A percentile compares a stretch with the other conserved stretches of the same genome.
phyloP scores from a whole-genome alignment of 2,797 vertebrate genomes.

The Serranus cabrilla region DNA sequence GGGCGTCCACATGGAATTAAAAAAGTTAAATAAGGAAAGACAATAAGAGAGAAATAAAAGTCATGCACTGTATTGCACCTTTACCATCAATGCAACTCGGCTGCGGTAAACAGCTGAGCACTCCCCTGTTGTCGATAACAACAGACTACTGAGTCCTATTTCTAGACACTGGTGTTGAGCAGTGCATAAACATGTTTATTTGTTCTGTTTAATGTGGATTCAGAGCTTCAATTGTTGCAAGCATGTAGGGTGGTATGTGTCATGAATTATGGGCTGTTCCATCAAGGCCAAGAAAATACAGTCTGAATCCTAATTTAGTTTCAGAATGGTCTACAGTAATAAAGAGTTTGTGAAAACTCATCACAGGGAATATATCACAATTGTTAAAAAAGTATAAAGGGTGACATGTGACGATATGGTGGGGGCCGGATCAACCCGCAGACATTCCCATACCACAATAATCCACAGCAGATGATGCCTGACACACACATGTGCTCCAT shows the following conservation, averaged over 20 bases:
- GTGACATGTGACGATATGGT: conserved; percentile 70
- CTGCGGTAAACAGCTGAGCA: not conserved
- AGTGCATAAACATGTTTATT: conserved; percentile 13
- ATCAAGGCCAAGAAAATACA: not conserved
- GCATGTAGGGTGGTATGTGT: not conserved
- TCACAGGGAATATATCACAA: conserved; percentile 29
- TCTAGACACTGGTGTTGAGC: conserved; percentile 15
- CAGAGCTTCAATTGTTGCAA: not conserved
- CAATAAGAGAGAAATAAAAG: not conserved
- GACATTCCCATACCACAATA: conserved; percentile 75
- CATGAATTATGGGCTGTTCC: not conserved
- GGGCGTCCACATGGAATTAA: no score
- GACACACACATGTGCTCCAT: conserved; percentile 71
- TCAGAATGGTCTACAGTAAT: conserved; percentile 5
- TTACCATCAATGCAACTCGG: not conserved
- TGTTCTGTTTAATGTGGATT: conserved; percentile 20
- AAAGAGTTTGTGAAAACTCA: not conserved
- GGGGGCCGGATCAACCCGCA: conserved; percentile 56
- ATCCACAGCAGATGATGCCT: conserved; percentile 75
- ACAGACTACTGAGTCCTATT: conserved; percentile 21
- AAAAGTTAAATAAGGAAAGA: no score
- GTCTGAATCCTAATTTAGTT: not conserved
- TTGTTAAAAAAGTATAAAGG: conserved; percentile 37
- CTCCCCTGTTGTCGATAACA: conserved; percentile 8
- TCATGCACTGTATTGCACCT: not conserved